These are phyloP conservation scores for Elephantulus edwardii DNA, from an alignment of 2,113 vertebrate genomes.

Conservation along the genomic window DNA sequence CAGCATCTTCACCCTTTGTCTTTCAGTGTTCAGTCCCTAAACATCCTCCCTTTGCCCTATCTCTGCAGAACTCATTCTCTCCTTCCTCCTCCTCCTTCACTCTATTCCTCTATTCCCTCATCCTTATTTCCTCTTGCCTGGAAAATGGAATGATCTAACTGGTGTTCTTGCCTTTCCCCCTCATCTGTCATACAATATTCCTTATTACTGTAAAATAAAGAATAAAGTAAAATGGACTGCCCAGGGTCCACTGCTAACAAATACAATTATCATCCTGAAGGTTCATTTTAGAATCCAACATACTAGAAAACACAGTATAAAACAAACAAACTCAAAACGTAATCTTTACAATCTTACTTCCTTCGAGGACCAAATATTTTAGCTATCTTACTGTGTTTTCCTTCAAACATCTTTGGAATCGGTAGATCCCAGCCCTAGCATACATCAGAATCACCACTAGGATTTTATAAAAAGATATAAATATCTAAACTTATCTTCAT, in stretches of 20 bases:
- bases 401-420: background rate
- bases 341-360: background rate
- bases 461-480: background rate
- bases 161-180: background rate
- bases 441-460: background rate
- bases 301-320: background rate
- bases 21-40: constrained; percentile 3
- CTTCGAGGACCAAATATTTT: background rate
- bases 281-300: constrained; percentile 12
- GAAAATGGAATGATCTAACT: background rate
- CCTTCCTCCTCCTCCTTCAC: background rate
- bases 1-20: background rate
- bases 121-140: background rate
- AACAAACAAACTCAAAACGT: no score
- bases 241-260: background rate
- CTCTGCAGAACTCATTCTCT: no score
- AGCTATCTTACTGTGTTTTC: background rate
- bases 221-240: background rate
- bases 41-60: background rate
- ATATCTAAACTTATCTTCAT: background rate
- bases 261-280: background rate
- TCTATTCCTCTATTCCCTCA: no score
- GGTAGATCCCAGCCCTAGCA: background rate
- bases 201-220: background rate
- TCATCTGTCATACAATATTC: background rate